Evolutionary conservation across 2,797 vertebrate genomes (phyloP).

Genomic region (Eremophila alpestris): DNA sequence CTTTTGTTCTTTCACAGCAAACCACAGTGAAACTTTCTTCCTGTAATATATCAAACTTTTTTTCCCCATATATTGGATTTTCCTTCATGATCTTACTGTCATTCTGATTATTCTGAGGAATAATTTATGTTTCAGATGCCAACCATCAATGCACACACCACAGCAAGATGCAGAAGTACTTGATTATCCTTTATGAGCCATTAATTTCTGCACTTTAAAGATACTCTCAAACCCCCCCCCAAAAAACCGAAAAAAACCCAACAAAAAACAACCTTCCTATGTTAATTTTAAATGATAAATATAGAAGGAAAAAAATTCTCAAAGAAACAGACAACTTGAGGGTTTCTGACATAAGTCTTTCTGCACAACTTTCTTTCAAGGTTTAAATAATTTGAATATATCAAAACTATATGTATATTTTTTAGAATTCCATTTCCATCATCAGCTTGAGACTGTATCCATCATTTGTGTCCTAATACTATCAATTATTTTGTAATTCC

Average conservation of each 20-base stretch:
- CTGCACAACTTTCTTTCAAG: neutral
- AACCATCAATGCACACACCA: neutral
- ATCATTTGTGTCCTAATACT: neutral
- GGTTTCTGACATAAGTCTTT: neutral
- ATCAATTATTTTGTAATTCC: neutral
- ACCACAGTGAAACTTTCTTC: neutral
- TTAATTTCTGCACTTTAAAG: neutral
- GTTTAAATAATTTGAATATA: neutral
- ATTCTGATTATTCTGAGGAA: neutral
- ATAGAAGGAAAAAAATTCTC: neutral
- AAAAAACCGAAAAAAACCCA: neutral
- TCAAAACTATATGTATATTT: neutral
- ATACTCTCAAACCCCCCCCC: neutral
- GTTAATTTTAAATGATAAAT: neutral
- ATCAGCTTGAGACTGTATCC: neutral
- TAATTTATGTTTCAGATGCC: neutral
- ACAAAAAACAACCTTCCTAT: neutral
- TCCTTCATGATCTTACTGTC: neutral
- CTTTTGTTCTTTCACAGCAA: neutral
- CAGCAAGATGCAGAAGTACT: neutral
- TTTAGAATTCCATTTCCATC: neutral
- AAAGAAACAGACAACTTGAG: neutral
- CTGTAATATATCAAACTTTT: neutral
- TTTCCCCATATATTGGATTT: fast-evolving
- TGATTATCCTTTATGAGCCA: neutral